These are phyloP conservation scores for Bujurquina vittata DNA, from an alignment of 2,113 vertebrate species.

Conservation along the genomic window DNA sequence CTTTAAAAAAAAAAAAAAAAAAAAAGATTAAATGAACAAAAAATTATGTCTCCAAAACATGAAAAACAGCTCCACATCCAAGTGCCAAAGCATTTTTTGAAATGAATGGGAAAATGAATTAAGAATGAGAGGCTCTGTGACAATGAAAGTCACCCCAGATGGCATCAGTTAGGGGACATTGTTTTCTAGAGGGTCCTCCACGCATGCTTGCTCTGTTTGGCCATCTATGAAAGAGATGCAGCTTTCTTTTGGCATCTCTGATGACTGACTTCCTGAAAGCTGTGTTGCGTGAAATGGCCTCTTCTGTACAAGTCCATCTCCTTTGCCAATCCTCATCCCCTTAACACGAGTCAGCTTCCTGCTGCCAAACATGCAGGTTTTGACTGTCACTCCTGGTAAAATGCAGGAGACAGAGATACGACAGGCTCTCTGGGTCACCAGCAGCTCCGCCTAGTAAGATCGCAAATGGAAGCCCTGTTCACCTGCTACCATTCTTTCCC, in stretches of 20 bases:
- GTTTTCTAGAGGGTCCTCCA: slow-evolving; percentile 66
- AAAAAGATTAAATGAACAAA: slow-evolving; percentile 21
- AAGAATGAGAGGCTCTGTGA: slow-evolving; percentile 43
- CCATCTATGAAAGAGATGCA: slow-evolving; percentile 69
- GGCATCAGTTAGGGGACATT: slow-evolving; percentile 72
- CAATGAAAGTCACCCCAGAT: slow-evolving; percentile 64
- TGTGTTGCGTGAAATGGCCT: slow-evolving; percentile 74
- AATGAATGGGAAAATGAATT: slow-evolving; percentile 53
- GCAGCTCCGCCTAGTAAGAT: slow-evolving; percentile 14
- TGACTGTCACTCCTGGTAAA: slow-evolving; percentile 53
- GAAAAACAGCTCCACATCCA: slow-evolving; percentile 13
- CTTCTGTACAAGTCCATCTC: slow-evolving; percentile 57
- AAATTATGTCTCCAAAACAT: slow-evolving; percentile 17
- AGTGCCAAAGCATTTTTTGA: slow-evolving; percentile 24
- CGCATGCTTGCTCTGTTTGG: slow-evolving; percentile 70
- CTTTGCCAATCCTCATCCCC: slow-evolving; percentile 53
- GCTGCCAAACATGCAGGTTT: slow-evolving; percentile 17
- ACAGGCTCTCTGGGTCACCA: slow-evolving; percentile 34
- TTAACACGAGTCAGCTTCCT: slow-evolving; percentile 53
- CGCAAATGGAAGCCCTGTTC: slow-evolving; percentile 20
- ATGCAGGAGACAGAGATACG: slow-evolving; percentile 6
- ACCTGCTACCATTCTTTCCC: slow-evolving; percentile 15
- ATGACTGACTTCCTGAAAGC: slow-evolving; percentile 73
- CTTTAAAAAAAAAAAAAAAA: too few relatives aligned
- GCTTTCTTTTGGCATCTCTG: slow-evolving; percentile 66